Percentiles rank a stretch among this genome's conserved stretches.
phyloP scores from a whole-genome alignment of 2,797 vertebrate species.

The Xenops minutus region DNA sequence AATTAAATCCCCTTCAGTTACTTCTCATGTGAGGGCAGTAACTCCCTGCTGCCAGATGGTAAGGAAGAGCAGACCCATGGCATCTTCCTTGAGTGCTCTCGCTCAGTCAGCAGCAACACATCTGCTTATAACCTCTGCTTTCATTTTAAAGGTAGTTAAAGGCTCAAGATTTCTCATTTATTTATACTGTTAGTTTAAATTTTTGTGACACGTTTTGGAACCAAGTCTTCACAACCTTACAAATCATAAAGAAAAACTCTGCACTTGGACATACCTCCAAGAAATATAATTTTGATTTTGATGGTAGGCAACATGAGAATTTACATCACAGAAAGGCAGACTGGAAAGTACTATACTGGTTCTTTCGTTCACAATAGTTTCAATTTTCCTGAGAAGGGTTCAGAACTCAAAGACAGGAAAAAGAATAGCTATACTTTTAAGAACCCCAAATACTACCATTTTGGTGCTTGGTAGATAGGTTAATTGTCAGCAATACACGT shows the following conservation, averaged over 20 bases:
- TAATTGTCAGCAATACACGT: neutral
- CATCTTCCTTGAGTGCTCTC: neutral
- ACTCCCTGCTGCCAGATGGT: constrained; percentile 14
- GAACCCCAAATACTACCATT: neutral
- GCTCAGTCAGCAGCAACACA: neutral
- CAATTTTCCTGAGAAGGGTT: neutral
- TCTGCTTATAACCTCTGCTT: neutral
- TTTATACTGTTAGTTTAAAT: neutral
- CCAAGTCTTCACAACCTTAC: neutral
- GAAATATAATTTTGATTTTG: neutral
- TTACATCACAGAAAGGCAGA: neutral
- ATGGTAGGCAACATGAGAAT: neutral
- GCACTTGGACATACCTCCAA: neutral
- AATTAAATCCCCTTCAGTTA: neutral
- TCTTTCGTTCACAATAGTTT: neutral
- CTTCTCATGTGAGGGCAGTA: neutral
- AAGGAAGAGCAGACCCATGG: neutral
- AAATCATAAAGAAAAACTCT: neutral
- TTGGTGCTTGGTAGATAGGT: neutral
- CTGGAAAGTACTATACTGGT: neutral
- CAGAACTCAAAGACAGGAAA: neutral
- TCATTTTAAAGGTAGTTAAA: constrained; percentile 2
- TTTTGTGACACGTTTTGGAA: constrained; percentile 31
- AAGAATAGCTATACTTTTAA: neutral
- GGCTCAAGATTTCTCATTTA: constrained; percentile 14